A percentile compares a stretch with the other conserved stretches of the same genome.
Conservation (phyloP, 2,888 invertebrate species). For the Mimachlamys varia region DNA sequence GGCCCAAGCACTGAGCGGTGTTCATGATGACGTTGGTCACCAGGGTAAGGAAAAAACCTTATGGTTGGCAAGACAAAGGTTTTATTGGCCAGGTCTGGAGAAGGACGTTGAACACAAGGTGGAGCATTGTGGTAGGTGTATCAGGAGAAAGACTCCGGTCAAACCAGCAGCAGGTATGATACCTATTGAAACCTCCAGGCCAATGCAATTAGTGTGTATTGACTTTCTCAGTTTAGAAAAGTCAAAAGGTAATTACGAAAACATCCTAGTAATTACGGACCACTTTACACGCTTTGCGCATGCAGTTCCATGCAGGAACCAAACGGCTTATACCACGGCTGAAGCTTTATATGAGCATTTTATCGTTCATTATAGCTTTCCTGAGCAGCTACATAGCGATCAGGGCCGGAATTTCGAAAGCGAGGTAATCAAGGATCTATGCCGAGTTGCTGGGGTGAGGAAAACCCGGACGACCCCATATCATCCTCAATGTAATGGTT, state of each 20-base stretch:
- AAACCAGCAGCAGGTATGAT: slow-evolving; percentile 37
- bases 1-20: background rate
- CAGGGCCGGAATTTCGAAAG: slow-evolving; percentile 54
- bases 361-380: slow-evolving; percentile 54
- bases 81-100: slow-evolving; percentile 33
- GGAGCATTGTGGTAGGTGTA: slow-evolving; percentile 42
- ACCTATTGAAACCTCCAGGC: slow-evolving; percentile 40
- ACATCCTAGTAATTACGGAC: slow-evolving; percentile 56
- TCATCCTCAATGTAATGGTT: slow-evolving; percentile 48
- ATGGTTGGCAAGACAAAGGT: slow-evolving; percentile 41
- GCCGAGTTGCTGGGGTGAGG: slow-evolving; percentile 40
- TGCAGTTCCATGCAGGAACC: slow-evolving; percentile 52
- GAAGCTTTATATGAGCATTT: slow-evolving; percentile 51
- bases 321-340: slow-evolving; percentile 53
- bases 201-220: slow-evolving; percentile 53
- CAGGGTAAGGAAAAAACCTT: slow-evolving; percentile 43
- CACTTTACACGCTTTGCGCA: slow-evolving; percentile 53
- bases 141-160: slow-evolving; percentile 11
- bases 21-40: slow-evolving; percentile 40
- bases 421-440: slow-evolving; percentile 51
- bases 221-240: slow-evolving; percentile 53
- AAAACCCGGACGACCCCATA: slow-evolving; percentile 53
- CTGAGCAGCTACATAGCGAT: slow-evolving; percentile 49
- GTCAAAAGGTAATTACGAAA: slow-evolving; percentile 48
- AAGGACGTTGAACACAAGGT: background rate